Evolutionary conservation across 2,113 vertebrate genomes (phyloP).

Genomic region (Dolichotis patagonum): DNA sequence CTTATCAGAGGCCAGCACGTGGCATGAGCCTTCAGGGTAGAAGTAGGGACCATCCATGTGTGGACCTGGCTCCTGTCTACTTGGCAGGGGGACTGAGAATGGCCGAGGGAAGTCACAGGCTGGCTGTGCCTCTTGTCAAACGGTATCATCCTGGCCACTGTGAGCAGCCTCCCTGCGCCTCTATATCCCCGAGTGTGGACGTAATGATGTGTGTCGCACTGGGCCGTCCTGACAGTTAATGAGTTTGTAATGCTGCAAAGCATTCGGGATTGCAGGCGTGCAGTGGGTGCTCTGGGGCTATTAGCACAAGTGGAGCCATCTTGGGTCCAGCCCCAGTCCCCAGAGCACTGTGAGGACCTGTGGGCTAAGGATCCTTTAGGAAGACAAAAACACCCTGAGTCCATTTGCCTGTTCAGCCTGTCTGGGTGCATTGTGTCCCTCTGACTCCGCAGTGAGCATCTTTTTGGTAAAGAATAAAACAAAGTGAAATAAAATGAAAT

Average conservation of each 20-base stretch:
- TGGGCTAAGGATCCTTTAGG: neutral
- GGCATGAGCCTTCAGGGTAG: too few relatives aligned
- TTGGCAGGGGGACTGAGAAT: fast-evolving
- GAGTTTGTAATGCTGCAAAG: neutral
- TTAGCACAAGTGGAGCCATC: fast-evolving
- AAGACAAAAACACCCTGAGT: neutral
- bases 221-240: fast-evolving
- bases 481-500: too few relatives aligned
- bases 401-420: fast-evolving
- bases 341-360: neutral
- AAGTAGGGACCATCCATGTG: fast-evolving
- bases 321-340: too few relatives aligned
- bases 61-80: neutral
- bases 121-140: neutral
- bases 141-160: fast-evolving
- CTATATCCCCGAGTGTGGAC: neutral
- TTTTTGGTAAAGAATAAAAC: too few relatives aligned
- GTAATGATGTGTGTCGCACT: fast-evolving
- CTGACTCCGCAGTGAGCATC: too few relatives aligned
- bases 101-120: neutral
- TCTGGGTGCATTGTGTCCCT: neutral
- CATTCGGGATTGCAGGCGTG: fast-evolving
- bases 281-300: neutral
- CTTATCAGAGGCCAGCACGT: fast-evolving
- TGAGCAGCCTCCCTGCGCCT: neutral